Percentiles rank a stretch among this genome's conserved stretches.
These are phyloP conservation scores for Melanostigma gelatinosum DNA, from an alignment of 2,113 vertebrate species.

Conservation along the genomic window DNA sequence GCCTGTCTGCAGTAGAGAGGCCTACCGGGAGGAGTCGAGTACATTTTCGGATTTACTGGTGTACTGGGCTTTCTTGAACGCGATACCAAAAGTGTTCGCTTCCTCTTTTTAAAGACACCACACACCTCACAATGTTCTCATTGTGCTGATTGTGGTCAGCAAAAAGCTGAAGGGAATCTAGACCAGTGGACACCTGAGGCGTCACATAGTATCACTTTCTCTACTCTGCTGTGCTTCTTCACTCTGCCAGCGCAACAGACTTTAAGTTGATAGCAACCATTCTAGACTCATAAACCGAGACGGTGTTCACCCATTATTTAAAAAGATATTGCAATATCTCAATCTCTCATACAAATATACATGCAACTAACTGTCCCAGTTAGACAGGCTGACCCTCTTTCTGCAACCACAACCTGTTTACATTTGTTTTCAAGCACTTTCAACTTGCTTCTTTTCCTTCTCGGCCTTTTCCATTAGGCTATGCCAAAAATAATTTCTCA, in stretches of 20 bases:
- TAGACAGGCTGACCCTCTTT: conserved; percentile 4
- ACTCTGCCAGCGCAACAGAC: neutral
- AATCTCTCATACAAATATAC: neutral
- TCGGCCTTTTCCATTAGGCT: neutral
- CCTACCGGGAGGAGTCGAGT: neutral
- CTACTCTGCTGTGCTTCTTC: neutral
- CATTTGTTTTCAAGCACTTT: neutral
- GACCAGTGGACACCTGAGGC: neutral
- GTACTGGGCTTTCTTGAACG: conserved; percentile 14
- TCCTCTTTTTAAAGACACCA: conserved; percentile 19
- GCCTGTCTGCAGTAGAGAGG: conserved; percentile 14
- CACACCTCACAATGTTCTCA: conserved; percentile 12
- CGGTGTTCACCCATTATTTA: neutral
- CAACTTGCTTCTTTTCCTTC: neutral
- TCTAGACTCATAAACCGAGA: neutral
- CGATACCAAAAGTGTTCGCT: conserved; percentile 1
- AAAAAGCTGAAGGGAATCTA: conserved; percentile 40
- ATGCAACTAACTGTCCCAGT: neutral
- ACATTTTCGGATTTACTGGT: conserved; percentile 7
- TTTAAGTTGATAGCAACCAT: neutral
- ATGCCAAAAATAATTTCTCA: neutral
- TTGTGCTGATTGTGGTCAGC: conserved; percentile 9
- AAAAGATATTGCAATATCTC: neutral
- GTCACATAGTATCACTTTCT: conserved; percentile 20
- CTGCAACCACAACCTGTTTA: conserved; percentile 9